Evolutionary conservation across 30 jellyfish, hydroid and myxozoan species (phyloP).

Genomic region (Cassiopea xamachana): DNA sequence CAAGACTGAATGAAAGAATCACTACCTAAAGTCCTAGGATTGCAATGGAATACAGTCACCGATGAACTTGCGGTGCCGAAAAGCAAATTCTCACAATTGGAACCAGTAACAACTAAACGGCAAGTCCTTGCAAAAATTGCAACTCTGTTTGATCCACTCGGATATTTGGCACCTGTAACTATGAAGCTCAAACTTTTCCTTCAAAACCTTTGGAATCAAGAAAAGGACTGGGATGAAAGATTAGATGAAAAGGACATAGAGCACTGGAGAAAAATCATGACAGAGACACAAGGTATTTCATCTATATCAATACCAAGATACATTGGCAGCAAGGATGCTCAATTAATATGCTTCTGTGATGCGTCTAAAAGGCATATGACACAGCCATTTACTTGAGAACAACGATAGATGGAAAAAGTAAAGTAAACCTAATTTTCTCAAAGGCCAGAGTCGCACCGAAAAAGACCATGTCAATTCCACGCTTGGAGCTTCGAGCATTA

Average conservation of each 20-base stretch:
- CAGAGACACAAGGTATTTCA: neutral
- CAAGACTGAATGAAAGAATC: constrained; percentile 12
- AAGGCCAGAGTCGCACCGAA: constrained; percentile 26
- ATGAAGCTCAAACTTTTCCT: constrained; percentile 19
- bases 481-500: constrained; percentile 18
- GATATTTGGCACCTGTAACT: constrained; percentile 33
- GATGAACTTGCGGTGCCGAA: constrained; percentile 25
- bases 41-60: constrained; percentile 29
- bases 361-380: constrained; percentile 31
- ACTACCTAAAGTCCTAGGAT: constrained; percentile 42
- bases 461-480: constrained; percentile 36
- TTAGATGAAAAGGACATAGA: constrained; percentile 4
- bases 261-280: neutral
- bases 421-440: constrained; percentile 8
- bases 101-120: constrained; percentile 35
- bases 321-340: constrained; percentile 20
- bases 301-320: constrained; percentile 18
- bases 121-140: constrained; percentile 44
- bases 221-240: constrained; percentile 50
- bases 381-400: constrained; percentile 34
- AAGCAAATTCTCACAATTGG: neutral
- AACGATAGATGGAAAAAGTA: neutral
- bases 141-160: constrained; percentile 29
- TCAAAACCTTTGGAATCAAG: constrained; percentile 45
- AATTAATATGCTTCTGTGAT: constrained; percentile 35